Percentiles rank a stretch among this genome's conserved stretches.
Evolutionary conservation across 2,797 vertebrate species (phyloP).

Genomic region (Amphiprion clarkii): DNA sequence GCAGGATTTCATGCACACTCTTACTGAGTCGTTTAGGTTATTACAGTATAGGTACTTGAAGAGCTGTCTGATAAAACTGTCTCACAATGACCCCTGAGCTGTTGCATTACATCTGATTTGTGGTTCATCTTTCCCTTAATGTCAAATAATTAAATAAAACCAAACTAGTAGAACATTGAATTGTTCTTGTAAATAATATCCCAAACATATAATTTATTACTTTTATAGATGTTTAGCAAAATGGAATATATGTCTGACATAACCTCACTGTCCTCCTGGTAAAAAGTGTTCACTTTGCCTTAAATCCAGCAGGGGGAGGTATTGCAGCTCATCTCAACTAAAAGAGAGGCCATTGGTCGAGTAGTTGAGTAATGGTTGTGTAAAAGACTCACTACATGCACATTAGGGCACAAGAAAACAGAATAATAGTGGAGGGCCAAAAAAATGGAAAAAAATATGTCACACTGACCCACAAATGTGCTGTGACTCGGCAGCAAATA

Average conservation of each 20-base stretch:
- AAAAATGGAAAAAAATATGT: constrained; percentile 13
- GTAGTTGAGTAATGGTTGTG: constrained; percentile 38
- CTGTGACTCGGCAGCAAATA: constrained; percentile 48
- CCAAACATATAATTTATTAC: background rate
- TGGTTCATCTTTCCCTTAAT: background rate
- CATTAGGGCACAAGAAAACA: constrained; percentile 8
- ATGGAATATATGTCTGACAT: background rate
- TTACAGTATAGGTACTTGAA: background rate
- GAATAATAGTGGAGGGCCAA: constrained; percentile 5
- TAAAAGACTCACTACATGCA: constrained; percentile 23
- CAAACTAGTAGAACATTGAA: background rate
- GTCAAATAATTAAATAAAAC: background rate
- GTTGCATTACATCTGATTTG: background rate
- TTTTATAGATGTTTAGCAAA: background rate
- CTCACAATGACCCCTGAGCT: background rate
- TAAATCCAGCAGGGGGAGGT: constrained; percentile 72
- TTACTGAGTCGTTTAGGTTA: constrained; percentile 18
- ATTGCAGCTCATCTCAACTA: constrained; percentile 58
- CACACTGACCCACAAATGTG: constrained; percentile 20
- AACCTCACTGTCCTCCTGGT: background rate
- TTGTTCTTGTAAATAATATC: background rate
- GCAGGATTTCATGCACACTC: constrained; percentile 19
- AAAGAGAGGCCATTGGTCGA: background rate
- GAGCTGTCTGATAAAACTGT: background rate
- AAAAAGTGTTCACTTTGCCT: background rate